Conservation (phyloP, 1,140 invertebrate genomes). For the Drosophila ogumai region DNA sequence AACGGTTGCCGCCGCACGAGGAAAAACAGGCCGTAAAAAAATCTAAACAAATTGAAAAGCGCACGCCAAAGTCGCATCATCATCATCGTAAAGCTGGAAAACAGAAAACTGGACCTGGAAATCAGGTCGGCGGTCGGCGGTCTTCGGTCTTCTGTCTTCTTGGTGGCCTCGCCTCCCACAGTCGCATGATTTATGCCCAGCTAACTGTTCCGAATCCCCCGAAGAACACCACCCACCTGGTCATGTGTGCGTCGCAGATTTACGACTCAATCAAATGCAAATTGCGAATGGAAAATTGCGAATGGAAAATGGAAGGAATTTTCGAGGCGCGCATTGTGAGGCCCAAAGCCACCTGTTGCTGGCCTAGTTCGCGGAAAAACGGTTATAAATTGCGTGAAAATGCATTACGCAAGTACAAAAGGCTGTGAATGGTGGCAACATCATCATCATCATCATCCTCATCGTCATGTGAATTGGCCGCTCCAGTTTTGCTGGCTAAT, state of each 20-base stretch:
- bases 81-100: constrained; percentile 71
- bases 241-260: constrained; percentile 73
- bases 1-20: constrained; percentile 22
- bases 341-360: constrained; percentile 51
- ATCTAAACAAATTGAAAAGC: constrained; percentile 78
- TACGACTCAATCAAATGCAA: constrained; percentile 82
- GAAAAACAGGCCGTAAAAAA: constrained; percentile 43
- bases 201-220: constrained; percentile 49
- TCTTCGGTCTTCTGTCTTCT: constrained; percentile 39
- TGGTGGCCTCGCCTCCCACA: constrained; percentile 72
- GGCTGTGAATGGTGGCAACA: constrained; percentile 78
- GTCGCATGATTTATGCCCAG: constrained; percentile 71
- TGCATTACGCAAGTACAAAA: constrained; percentile 82
- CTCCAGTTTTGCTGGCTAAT: constrained; percentile 77
- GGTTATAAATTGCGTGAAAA: constrained; percentile 82
- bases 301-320: constrained; percentile 27
- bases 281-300: constrained; percentile 39
- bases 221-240: constrained; percentile 6
- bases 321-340: constrained; percentile 45
- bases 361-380: constrained; percentile 54
- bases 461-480: constrained; percentile 61
- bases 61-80: constrained; percentile 81
- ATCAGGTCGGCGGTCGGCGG: constrained; percentile 55
- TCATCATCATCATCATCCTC: constrained; percentile 23
- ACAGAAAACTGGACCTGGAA: constrained; percentile 75